A percentile compares a stretch with the other conserved stretches of the same genome.
Evolutionary conservation across 2,113 vertebrate species (phyloP).

Genomic region (Butastur rufipennis): DNA sequence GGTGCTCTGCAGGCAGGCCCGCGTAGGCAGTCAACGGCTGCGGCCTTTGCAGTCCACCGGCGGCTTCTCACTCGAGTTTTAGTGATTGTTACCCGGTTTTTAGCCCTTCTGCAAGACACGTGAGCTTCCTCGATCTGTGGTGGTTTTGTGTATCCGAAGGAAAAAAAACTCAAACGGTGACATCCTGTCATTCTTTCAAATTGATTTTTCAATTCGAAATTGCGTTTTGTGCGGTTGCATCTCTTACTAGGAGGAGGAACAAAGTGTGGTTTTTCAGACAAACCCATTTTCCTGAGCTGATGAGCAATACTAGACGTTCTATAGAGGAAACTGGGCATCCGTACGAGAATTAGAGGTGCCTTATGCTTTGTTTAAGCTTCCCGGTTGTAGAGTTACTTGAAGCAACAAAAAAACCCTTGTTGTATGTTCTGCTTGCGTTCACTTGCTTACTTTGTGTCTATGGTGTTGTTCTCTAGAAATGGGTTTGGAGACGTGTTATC

Average conservation of each 20-base stretch:
- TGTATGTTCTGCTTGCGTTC: background rate
- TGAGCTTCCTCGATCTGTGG: fast-evolving
- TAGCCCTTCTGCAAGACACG: fast-evolving
- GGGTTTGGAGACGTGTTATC: slow-evolving; percentile 61
- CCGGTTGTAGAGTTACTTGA: background rate
- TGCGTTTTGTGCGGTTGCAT: fast-evolving
- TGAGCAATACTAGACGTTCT: background rate
- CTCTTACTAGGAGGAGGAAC: background rate
- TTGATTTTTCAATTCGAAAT: background rate
- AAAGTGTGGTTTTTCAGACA: background rate
- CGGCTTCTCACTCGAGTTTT: fast-evolving
- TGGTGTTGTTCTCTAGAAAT: slow-evolving; percentile 51
- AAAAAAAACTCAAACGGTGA: fast-evolving
- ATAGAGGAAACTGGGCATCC: background rate
- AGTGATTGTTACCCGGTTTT: fast-evolving
- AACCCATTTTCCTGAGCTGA: background rate
- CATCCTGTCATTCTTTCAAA: fast-evolving
- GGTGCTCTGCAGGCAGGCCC: background rate
- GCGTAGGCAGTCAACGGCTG: fast-evolving
- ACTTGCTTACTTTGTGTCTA: background rate
- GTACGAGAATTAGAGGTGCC: background rate
- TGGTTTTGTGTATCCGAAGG: background rate
- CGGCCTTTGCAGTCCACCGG: fast-evolving
- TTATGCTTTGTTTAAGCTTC: background rate
- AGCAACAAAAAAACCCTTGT: background rate